A percentile compares a stretch with the other conserved stretches of the same genome.
Evolutionary conservation across 2,888 invertebrate genomes (phyloP).

Genomic region (Euzetes globulus): DNA sequence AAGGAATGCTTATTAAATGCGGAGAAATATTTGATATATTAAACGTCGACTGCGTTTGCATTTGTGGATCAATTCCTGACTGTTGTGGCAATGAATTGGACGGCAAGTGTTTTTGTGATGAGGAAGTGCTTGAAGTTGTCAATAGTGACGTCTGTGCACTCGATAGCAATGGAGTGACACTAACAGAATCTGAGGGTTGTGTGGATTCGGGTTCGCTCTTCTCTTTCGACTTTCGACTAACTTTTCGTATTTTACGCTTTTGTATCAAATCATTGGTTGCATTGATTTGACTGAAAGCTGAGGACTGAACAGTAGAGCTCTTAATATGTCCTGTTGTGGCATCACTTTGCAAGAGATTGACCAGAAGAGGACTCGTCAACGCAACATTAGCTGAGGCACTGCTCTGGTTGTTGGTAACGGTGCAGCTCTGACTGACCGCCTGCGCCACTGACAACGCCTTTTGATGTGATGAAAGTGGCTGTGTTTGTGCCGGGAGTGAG

Average conservation of each 20-base stretch:
- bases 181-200: background rate
- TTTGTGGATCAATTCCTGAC: background rate
- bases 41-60: slow-evolving; percentile 15
- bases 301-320: background rate
- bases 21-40: background rate
- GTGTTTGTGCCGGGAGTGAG: slow-evolving; percentile 37
- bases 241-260: background rate
- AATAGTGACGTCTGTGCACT: background rate
- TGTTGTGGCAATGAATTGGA: slow-evolving; percentile 25
- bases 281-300: background rate
- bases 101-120: slow-evolving; percentile 12
- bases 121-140: background rate
- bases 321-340: slow-evolving; percentile 36
- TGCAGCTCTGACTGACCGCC: slow-evolving; percentile 42
- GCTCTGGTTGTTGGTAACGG: background rate
- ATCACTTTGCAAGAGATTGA: slow-evolving; percentile 84
- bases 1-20: slow-evolving; percentile 23
- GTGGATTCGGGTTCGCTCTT: background rate
- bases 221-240: background rate
- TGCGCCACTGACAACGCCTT: slow-evolving; percentile 36
- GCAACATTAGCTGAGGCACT: slow-evolving; percentile 55
- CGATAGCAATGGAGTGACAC: background rate
- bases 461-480: slow-evolving; percentile 37
- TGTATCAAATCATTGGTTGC: background rate
- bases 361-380: slow-evolving; percentile 76